Base-by-base conservation (phyloP, 2,888 invertebrate genomes). In the Micoletzkya japonica region DNA sequence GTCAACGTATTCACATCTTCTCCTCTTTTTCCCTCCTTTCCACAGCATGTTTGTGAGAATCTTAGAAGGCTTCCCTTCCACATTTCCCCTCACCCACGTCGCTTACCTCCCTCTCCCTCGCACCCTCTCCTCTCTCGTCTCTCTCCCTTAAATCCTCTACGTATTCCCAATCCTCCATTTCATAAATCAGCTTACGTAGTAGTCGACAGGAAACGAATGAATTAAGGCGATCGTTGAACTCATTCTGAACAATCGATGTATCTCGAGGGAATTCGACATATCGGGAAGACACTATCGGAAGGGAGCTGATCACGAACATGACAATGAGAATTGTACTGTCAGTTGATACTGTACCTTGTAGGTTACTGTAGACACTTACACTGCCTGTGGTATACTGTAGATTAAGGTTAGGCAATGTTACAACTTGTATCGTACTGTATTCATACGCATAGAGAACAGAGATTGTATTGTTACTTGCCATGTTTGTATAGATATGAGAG, bases 151-250 rank as follows among this genome's bases (percentile, higher is more conserved):
- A n/a, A n/a, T n/a, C n/a, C n/a, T n/a, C n/a, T n/a, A n/a, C n/a
- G n/a, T n/a, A n/a, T n/a, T n/a, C n/a, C n/a, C n/a, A n/a, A n/a
- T n/a, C n/a, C n/a, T n/a, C n/a, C n/a, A n/a, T n/a, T n/a, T n/a
- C n/a, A n/a, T n/a, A n/a, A n/a, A n/a, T n/a, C n/a, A n/a, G n/a
- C n/a, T n/a, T n/a, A n/a, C n/a, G n/a, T n/a, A n/a, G n/a, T n/a
- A n/a, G n/a, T n/a, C n/a, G n/a, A n/a, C n/a, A n/a, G n/a, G n/a
- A n/a, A n/a, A n/a, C 52, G 24, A 14, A 14, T 52, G 10, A 14
- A 6, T 57, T 57, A 28, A 82, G 82, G 78, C 79, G 2, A 75
- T 81, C 50, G 77, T 81, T 26, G 82, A 82, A 68, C 74, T 75
- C 70, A 75, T 78, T 34, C 74, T 78, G 24, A 72, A 60, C 32